These are phyloP conservation scores for Euwallacea fornicatus DNA, from an alignment of 1,140 invertebrate genomes.

Conservation along the genomic window DNA sequence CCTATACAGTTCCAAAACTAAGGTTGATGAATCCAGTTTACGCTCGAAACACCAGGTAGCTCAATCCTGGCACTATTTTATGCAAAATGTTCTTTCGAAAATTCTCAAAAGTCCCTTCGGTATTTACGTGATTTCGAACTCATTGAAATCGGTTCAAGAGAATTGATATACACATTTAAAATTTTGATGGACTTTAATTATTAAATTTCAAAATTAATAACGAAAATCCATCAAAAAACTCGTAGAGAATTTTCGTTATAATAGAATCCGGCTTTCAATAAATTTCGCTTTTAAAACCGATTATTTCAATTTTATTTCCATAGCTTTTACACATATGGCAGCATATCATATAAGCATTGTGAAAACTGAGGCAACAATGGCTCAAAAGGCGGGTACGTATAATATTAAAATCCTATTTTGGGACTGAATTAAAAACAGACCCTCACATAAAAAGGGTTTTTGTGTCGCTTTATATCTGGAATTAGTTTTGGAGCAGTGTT, in stretches of 20 bases:
- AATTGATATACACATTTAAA: not conserved
- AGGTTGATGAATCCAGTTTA: too few relatives aligned
- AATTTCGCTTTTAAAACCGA: conserved; percentile 3
- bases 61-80: too few relatives aligned
- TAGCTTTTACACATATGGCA: conserved; percentile 17
- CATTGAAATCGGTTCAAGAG: too few relatives aligned
- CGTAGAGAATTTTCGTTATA: conserved; percentile 11
- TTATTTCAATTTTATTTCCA: conserved; percentile 23
- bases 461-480: conserved; percentile 8
- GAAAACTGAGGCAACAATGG: not conserved
- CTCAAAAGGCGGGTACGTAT: conserved; percentile 12
- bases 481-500: conserved; percentile 1
- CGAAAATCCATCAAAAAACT: not conserved
- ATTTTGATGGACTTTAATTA: too few relatives aligned
- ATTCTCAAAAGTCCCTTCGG: too few relatives aligned
- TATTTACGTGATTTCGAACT: too few relatives aligned
- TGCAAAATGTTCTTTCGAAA: too few relatives aligned
- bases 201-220: too few relatives aligned
- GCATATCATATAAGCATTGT: conserved; percentile 14
- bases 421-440: conserved; percentile 5
- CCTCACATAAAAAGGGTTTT: conserved; percentile 7
- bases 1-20: too few relatives aligned
- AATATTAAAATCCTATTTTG: conserved; percentile 12
- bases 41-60: too few relatives aligned
- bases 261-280: conserved; percentile 1